Evolutionary conservation across 1,140 invertebrate genomes (phyloP), one percentile per base, ranked within the genome.

Genomic region (Lasioglossum albipes): DNA sequence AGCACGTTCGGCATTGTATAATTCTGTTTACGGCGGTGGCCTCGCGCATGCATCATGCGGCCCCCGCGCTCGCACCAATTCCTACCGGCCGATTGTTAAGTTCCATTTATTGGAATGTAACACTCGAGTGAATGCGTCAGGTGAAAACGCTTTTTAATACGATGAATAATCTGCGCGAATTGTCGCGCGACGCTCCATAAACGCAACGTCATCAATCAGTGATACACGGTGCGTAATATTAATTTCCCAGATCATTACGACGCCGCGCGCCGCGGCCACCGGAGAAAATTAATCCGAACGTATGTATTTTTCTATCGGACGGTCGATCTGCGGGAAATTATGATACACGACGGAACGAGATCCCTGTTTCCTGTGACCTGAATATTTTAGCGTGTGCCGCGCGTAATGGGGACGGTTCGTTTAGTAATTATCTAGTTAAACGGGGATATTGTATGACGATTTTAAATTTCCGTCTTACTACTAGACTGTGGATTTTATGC

Each of bases 91-190:
- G 75, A 89, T 86, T 84, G 84, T 87, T 86, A 83, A 83, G 70
- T 84, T 75, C 78, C 84, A 89, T 83, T 89, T 83, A 86, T 87
- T 76, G 79, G 74, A 81, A 86, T 78, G 81, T 81, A 86, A 87
- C 70, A 66, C 61, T 71, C 82, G 82, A 81, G 80, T 67, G 74
- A 87, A 84, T 67, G 62, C 70, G 74, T 66, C 57, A 42, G 54
- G 81, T 64, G 73, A 86, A 86, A 87, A 81, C 71, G 82, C 67
- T 87, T 87, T 87, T 87, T 87, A 87, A 87, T 79, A 64, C 75
- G 78, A 84, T 64, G 82, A 71, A 86, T 87, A 87, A 87, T 87
- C 82, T 45, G 71, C 59, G 31, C 45, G 72, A 27, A 54, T 79
- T 74, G 73, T 68, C 59, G 64, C 64, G 61, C 76, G 72, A 41